Conservation (phyloP, 2,113 vertebrate genomes). For the Lasiurus cinereus region DNA sequence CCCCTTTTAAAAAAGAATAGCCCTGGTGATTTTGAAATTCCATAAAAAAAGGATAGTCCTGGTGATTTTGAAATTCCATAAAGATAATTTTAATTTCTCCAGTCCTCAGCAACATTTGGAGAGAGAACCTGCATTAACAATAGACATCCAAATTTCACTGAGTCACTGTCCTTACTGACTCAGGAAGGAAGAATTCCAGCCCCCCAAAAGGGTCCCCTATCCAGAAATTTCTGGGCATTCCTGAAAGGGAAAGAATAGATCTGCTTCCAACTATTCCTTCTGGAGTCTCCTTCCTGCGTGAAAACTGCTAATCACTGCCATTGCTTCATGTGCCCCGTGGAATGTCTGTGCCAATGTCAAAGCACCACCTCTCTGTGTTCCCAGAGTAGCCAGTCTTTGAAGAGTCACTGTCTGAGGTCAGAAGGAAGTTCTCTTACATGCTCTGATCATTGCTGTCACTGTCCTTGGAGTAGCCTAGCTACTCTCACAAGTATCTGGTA, state of each 20-base stretch:
- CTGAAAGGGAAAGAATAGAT: neutral
- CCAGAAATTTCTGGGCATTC: neutral
- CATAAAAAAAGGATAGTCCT: neutral
- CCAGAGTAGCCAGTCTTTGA: neutral
- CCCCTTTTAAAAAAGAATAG: neutral
- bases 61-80: conserved; percentile 36
- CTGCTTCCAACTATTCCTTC: neutral
- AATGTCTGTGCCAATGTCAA: neutral
- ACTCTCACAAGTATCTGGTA: neutral
- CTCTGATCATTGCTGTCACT: neutral
- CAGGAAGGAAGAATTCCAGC: neutral
- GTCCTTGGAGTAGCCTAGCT: neutral
- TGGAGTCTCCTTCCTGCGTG: neutral
- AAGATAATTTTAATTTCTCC: neutral
- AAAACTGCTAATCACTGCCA: neutral
- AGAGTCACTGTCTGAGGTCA: neutral
- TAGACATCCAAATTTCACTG: neutral
- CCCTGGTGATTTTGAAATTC: conserved; percentile 37
- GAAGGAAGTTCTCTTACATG: neutral
- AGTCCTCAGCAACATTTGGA: neutral
- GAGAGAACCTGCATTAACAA: neutral
- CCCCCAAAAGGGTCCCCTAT: neutral
- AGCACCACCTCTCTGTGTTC: neutral
- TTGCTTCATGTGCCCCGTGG: neutral
- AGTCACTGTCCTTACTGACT: neutral